Conservation (phyloP, 2,888 invertebrate species). For the Brachycybe producta region DNA sequence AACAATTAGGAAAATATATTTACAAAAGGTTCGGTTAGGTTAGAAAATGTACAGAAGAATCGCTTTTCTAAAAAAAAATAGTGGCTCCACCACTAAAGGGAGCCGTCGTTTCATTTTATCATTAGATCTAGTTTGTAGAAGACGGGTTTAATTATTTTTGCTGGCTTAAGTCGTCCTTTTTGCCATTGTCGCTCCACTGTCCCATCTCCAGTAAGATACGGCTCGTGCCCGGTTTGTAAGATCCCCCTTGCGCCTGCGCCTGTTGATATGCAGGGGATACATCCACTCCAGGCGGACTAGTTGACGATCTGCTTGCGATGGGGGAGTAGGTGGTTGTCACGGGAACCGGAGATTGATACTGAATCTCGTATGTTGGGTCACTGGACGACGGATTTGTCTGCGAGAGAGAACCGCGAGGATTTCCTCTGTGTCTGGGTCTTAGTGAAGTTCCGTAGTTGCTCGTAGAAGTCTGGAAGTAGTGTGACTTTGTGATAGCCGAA, state of each 20-base stretch:
- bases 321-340: background rate
- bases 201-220: constrained; percentile 12
- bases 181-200: constrained; percentile 1
- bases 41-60: too few species aligned
- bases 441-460: background rate
- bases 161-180: too few species aligned
- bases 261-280: background rate
- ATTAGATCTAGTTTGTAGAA: too few species aligned
- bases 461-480: background rate
- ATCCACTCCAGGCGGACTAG: background rate
- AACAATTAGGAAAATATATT: too few species aligned
- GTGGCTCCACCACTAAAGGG: too few species aligned
- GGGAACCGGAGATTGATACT: background rate
- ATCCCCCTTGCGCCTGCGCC: background rate
- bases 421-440: background rate
- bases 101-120: too few species aligned
- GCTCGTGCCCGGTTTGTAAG: constrained; percentile 12
- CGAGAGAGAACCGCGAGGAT: background rate
- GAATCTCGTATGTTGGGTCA: constrained; percentile 5
- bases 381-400: background rate
- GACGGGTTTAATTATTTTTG: too few species aligned
- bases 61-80: too few species aligned
- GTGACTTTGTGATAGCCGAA: background rate
- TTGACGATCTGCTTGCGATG: background rate
- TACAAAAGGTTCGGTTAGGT: too few species aligned